Base-by-base conservation (phyloP, 2,888 invertebrate genomes). In the Copidosoma aretas region DNA sequence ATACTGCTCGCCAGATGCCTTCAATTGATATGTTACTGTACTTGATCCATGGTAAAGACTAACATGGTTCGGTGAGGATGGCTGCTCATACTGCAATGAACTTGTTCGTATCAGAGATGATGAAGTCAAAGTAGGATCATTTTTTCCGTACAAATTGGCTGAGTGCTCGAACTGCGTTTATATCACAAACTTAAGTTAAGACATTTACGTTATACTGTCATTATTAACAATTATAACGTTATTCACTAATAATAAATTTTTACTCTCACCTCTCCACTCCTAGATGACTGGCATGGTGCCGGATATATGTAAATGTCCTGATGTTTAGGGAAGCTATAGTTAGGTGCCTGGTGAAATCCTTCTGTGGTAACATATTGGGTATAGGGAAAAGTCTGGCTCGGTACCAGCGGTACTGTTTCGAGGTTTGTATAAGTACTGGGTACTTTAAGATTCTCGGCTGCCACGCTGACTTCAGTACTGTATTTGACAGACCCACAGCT, bases 91-190 rank as follows among this genome's bases (percentile, higher is more conserved):
- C 3, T 83, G 82, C 1, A 87, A 85, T 51, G 85, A 86, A 62
- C 87, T 86, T 4, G 82, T 80, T 54, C 86, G 84, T 72, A 87
- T 80, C 73, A 89, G 84, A n/a, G 86, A 87, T 0, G 90, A 88
- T 0, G 90, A 89, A 0, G 89, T 87, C 60, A 91, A 84, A 58
- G 90, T 90, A n/a, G 91, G 91, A 80, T 91, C 91, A 70, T 86
- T 86, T 73, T 89, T 88, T 80, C 89, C 89, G 77, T 89, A 84
- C 68, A 89, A 85, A 75, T 87, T 86, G 1, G 85, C 85, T 0
- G 89, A 88, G 0, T 81, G 76, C 53, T 83, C 83, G 24, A 81
- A 76, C 80, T 82, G 67, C 10, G 43, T 17, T 3, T 17, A 3
- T 46, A 25, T 32, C 17, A 51, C 10, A 8, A 14, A 51, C 4